Evolutionary conservation across 2,888 invertebrate species (phyloP), one percentile per base, ranked within the genome.

Genomic region (Hylaea fasciaria): DNA sequence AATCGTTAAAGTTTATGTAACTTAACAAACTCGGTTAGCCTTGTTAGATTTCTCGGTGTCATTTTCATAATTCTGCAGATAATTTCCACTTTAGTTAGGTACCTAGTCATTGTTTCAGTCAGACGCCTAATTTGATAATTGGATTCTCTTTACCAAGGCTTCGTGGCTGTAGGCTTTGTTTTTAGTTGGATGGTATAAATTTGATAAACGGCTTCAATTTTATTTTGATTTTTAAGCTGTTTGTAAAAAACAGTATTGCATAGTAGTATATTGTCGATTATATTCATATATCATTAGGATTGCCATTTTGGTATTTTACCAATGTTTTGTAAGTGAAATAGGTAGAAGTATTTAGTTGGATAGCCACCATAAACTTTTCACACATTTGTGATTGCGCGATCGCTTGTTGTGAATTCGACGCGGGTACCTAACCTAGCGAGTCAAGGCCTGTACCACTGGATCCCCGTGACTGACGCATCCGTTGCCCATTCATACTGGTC

Each of bases 361-460:
- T 55, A 56, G 56, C 44, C 52, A 50, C 57, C 45, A 66, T 61
- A 66, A 64, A 58, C 39, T 45, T 52, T 57, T 52, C 50, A 55
- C 66, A 65, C 62, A 52, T 66, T 67, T 53, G 55, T 47, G 70
- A 74, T 77, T 78, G 78, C 77, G 76, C 64, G 74, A 76, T 70
- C 75, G 72, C 68, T 75, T 75, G 75, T 82, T 83, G 85, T 85
- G 76, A 81, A 88, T 89, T 85, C 78, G 83, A 74, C 74, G 74
- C 82, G 78, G 78, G 72, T 75, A 71, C 69, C 46, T 14, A 39
- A 71, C 69, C 46, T 14, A 39, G 71, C 85, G 86, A 89, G 87
- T 86, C 90, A 91, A 91, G 90, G 91, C 70, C 77, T 29, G 37
- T 69, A 75, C n/a, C n/a, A n/a, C n/a, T n/a, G n/a, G n/a, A n/a